These are phyloP conservation scores for Syrista parreyssii DNA, from an alignment of 2,888 invertebrate genomes.

Conservation along the genomic window DNA sequence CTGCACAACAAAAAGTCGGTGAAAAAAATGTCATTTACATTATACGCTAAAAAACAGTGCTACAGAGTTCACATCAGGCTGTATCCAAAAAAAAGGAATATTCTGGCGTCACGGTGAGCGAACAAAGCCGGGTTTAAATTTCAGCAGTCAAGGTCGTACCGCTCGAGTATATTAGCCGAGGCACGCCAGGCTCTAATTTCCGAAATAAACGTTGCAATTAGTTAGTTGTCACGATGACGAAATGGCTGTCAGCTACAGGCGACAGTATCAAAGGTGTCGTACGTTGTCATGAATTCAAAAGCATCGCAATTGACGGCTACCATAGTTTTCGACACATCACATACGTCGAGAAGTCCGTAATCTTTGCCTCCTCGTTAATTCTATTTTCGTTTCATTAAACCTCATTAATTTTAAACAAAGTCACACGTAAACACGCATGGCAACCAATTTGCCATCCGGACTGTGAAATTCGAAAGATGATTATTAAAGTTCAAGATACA, in stretches of 20 bases:
- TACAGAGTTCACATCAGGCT: not conserved
- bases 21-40: not conserved
- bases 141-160: not conserved
- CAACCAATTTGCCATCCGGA: not conserved
- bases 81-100: not conserved
- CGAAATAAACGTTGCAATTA: not conserved
- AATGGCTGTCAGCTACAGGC: constrained; percentile 4
- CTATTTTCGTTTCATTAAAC: not conserved
- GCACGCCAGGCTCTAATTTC: not conserved
- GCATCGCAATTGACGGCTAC: not conserved
- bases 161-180: not conserved
- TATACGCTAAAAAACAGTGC: not conserved
- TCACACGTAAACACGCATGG: not conserved
- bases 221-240: constrained; percentile 2
- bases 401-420: not conserved
- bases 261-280: not conserved
- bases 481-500: not conserved
- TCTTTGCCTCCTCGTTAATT: not conserved
- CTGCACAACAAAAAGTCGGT: constrained; percentile 58
- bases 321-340: not conserved
- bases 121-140: not conserved
- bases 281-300: not conserved
- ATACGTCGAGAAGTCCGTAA: not conserved
- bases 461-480: not conserved
- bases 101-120: not conserved